phyloP scores from a whole-genome alignment of 2,113 vertebrate species.

The Paratilapia polleni region DNA sequence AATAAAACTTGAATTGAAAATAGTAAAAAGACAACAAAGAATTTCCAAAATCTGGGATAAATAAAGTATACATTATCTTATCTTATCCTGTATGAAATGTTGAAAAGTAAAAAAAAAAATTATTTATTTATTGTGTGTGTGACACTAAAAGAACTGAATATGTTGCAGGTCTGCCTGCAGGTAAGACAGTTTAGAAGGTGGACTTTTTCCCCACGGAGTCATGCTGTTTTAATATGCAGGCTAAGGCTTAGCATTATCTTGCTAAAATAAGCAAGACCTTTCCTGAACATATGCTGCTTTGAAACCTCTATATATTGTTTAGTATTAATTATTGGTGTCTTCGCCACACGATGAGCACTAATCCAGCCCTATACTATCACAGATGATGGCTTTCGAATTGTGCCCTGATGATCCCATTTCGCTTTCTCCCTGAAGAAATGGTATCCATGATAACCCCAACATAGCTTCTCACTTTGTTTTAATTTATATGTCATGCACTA shows the following conservation, averaged over 20 bases:
- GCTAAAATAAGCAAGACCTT: background rate
- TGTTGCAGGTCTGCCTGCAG: too few relatives aligned
- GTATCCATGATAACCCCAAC: too few relatives aligned
- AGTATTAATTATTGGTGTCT: background rate
- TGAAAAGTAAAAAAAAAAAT: too few relatives aligned
- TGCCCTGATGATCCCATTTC: too few relatives aligned
- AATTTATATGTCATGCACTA: background rate
- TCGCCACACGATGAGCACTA: background rate
- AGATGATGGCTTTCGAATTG: too few relatives aligned
- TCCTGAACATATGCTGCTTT: background rate
- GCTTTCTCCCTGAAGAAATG: too few relatives aligned
- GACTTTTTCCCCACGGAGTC: background rate
- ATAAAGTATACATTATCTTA: too few relatives aligned
- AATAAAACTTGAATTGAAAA: too few relatives aligned
- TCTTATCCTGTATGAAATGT: too few relatives aligned
- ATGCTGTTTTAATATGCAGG: background rate
- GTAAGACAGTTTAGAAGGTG: background rate
- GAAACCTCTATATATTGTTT: background rate
- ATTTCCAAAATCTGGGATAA: too few relatives aligned
- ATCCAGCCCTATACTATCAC: fast-evolving
- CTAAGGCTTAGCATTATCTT: background rate
- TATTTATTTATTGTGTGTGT: too few relatives aligned
- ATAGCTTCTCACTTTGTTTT: background rate
- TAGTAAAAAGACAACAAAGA: too few relatives aligned
- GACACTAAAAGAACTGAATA: background rate